Conservation (phyloP, 2,888 invertebrate genomes). For the Callyntrura guangdongensis region DNA sequence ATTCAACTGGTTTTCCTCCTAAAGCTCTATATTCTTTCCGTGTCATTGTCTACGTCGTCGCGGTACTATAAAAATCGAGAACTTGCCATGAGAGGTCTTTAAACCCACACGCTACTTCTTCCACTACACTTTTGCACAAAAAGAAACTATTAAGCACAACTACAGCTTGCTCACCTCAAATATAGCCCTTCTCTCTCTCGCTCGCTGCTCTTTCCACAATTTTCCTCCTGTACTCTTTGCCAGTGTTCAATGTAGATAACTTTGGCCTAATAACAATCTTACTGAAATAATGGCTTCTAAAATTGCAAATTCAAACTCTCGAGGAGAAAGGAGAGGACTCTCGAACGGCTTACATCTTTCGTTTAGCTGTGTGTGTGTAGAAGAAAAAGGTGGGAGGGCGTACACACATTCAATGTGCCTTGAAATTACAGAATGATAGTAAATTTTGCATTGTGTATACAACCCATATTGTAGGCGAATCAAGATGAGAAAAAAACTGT, state of each 20-base stretch:
- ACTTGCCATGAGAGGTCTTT: slow-evolving; percentile 6
- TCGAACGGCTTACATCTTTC: slow-evolving; percentile 27
- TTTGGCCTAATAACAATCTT: slow-evolving; percentile 63
- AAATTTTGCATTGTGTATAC: slow-evolving; percentile 44
- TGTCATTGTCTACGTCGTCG: slow-evolving; percentile 35
- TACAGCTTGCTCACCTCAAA: slow-evolving; percentile 32
- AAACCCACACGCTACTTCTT: background rate
- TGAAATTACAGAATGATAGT: slow-evolving; percentile 63
- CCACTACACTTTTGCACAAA: background rate
- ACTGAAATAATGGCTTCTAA: slow-evolving; percentile 58
- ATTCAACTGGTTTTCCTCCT: slow-evolving; percentile 48
- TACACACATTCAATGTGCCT: slow-evolving; percentile 36
- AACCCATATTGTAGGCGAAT: slow-evolving; percentile 16
- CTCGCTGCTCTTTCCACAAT: background rate
- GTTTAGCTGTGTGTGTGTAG: background rate
- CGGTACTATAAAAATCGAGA: slow-evolving; percentile 42
- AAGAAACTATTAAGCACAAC: background rate
- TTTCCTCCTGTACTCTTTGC: background rate
- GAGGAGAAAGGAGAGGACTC: slow-evolving; percentile 18
- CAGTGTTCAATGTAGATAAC: slow-evolving; percentile 47
- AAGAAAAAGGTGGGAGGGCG: slow-evolving; percentile 15
- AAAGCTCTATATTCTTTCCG: slow-evolving; percentile 26
- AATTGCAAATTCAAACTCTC: slow-evolving; percentile 64
- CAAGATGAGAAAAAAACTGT: slow-evolving; percentile 16
- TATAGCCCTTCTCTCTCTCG: background rate